These are phyloP conservation scores for Octodonta nipae DNA, from an alignment of 2,888 invertebrate species.

Conservation along the genomic window DNA sequence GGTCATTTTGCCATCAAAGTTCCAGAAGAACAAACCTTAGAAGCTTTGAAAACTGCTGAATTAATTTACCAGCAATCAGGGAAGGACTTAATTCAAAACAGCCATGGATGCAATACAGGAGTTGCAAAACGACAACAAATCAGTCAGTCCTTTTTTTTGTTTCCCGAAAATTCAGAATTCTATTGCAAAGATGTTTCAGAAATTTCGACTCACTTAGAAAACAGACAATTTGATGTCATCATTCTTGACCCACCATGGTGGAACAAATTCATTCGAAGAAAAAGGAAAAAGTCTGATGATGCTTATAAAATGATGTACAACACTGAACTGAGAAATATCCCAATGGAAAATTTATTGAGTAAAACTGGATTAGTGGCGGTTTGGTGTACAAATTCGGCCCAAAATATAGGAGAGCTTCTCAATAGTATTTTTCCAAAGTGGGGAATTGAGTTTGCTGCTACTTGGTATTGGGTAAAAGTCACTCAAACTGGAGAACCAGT, in stretches of 20 bases:
- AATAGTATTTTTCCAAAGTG: conserved; percentile 65
- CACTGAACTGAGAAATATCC: conserved; percentile 56
- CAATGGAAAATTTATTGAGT: conserved; percentile 49
- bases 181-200: conserved; percentile 52
- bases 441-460: conserved; percentile 56
- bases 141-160: conserved; percentile 41
- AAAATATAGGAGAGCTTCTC: conserved; percentile 53
- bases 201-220: conserved; percentile 37
- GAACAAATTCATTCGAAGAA: conserved; percentile 82
- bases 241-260: conserved; percentile 93
- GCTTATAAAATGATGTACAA: conserved; percentile 68
- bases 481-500: conserved; percentile 19
- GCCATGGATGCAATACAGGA: conserved; percentile 42
- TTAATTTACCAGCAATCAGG: conserved; percentile 16
- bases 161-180: conserved; percentile 55
- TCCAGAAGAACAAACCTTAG: conserved; percentile 7
- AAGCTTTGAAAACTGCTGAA: conserved; percentile 19
- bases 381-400: conserved; percentile 83
- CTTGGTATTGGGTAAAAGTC: conserved; percentile 84
- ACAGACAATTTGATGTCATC: conserved; percentile 59
- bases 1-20: neutral
- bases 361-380: conserved; percentile 59
- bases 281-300: conserved; percentile 49
- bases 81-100: conserved; percentile 12
- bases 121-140: conserved; percentile 39